Percentiles rank a stretch among this genome's conserved stretches.
phyloP scores from a whole-genome alignment of 2,797 vertebrate species.

The Podarcis siculus region DNA sequence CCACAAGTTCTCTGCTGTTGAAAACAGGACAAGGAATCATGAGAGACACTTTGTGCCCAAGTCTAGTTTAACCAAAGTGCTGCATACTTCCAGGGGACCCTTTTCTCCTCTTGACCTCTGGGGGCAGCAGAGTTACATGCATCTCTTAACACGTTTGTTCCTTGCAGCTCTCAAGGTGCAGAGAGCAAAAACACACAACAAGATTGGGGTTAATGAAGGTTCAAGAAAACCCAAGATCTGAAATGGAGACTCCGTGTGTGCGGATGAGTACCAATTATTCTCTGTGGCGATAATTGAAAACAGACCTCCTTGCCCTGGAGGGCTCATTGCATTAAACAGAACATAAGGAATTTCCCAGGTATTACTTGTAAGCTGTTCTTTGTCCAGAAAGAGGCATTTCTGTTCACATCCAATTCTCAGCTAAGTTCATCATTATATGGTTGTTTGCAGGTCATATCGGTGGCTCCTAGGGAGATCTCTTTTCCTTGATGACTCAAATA shows the following conservation, averaged over 20 bases:
- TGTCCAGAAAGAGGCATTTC: slow-evolving; percentile 18
- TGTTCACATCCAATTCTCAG: slow-evolving; percentile 6
- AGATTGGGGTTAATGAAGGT: not conserved
- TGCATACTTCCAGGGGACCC: not conserved
- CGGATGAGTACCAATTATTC: not conserved
- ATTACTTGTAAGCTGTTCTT: not conserved
- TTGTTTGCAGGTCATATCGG: not conserved
- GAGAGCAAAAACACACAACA: not conserved
- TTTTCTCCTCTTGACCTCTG: not conserved
- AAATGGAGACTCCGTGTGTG: not conserved
- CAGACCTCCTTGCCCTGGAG: not conserved
- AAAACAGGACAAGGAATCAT: not conserved
- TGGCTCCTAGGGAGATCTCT: not conserved
- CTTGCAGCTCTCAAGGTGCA: not conserved
- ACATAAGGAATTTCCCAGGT: not conserved
- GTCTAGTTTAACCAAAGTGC: not conserved
- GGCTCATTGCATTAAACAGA: not conserved
- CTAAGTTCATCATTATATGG: not conserved
- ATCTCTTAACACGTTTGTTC: not conserved
- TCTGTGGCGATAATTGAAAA: not conserved
- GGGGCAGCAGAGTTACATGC: not conserved
- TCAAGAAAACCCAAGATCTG: not conserved
- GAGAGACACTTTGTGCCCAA: not conserved
- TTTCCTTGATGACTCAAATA: slow-evolving; percentile 14
- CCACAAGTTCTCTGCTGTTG: not conserved